Conservation (phyloP, 2,113 vertebrate species). For the Mesitornis unicolor region DNA sequence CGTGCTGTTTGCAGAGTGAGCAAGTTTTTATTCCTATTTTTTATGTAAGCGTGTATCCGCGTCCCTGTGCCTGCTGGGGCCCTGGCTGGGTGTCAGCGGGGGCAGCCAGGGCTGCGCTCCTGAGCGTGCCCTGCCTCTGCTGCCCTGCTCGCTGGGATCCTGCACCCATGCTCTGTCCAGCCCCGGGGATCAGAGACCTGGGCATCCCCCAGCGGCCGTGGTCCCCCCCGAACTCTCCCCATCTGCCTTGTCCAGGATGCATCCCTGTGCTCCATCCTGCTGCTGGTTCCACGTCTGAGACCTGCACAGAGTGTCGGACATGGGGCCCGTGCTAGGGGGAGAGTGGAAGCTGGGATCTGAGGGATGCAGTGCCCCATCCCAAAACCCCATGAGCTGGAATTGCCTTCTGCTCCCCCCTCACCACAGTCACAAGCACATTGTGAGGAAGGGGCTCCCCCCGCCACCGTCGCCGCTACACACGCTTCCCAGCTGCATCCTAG, state of each 20-base stretch:
- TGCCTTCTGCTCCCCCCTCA: accelerated
- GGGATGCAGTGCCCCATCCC: not conserved
- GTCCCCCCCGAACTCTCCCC: accelerated
- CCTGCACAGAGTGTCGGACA: accelerated
- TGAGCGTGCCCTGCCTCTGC: not conserved
- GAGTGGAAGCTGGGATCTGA: not conserved
- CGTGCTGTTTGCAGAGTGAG: not conserved
- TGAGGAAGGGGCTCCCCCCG: not conserved
- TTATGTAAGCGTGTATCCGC: accelerated
- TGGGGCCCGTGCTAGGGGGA: not conserved
- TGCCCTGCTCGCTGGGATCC: not conserved
- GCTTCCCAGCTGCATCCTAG: constrained; percentile 52
- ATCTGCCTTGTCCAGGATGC: accelerated
- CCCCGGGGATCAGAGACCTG: accelerated
- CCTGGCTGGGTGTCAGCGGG: accelerated
- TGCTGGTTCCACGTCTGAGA: not conserved
- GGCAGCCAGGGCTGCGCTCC: not conserved
- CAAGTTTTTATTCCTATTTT: not conserved
- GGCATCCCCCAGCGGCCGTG: accelerated
- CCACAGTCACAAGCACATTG: accelerated
- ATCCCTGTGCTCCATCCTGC: not conserved
- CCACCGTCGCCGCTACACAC: not conserved
- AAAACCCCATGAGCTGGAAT: not conserved
- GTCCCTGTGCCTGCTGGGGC: not conserved
- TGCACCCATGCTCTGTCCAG: accelerated